A percentile compares a stretch with the other conserved stretches of the same genome.
phyloP scores from a whole-genome alignment of 1,140 invertebrate genomes.

The Artemia franciscana region DNA sequence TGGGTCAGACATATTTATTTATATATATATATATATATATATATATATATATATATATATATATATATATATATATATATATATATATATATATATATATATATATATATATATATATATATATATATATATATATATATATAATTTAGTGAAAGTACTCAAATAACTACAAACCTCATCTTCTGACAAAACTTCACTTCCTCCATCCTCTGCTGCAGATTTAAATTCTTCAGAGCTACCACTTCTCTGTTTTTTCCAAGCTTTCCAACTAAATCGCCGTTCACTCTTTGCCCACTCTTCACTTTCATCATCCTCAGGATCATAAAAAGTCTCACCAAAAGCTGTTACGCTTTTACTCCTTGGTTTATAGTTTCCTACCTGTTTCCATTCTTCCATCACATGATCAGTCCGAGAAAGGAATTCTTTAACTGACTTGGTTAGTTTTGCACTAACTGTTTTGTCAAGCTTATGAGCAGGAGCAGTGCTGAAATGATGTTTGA shows the following conservation, averaged over 20 bases:
- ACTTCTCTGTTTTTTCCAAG: neutral
- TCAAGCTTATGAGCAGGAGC: conserved; percentile 44
- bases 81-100: too few relatives aligned
- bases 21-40: too few relatives aligned
- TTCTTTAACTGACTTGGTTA: conserved; percentile 46
- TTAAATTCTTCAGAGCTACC: neutral
- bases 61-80: too few relatives aligned
- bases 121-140: too few relatives aligned
- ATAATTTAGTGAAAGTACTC: too few relatives aligned
- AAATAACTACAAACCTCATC: conserved; percentile 7
- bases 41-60: too few relatives aligned
- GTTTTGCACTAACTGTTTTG: conserved; percentile 41
- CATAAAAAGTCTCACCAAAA: neutral
- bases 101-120: too few relatives aligned
- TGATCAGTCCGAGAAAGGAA: conserved; percentile 59
- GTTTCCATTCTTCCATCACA: conserved; percentile 56
- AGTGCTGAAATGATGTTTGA: conserved; percentile 23
- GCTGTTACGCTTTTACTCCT: neutral
- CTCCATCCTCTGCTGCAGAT: neutral
- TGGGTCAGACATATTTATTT: too few relatives aligned
- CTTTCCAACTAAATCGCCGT: neutral
- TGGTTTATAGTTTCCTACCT: conserved; percentile 17
- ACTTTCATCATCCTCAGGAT: neutral
- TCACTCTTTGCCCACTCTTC: neutral
- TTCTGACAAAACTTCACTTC: neutral